These are phyloP conservation scores for Piaya cayana DNA, from an alignment of 2,113 vertebrate species.

Conservation along the genomic window DNA sequence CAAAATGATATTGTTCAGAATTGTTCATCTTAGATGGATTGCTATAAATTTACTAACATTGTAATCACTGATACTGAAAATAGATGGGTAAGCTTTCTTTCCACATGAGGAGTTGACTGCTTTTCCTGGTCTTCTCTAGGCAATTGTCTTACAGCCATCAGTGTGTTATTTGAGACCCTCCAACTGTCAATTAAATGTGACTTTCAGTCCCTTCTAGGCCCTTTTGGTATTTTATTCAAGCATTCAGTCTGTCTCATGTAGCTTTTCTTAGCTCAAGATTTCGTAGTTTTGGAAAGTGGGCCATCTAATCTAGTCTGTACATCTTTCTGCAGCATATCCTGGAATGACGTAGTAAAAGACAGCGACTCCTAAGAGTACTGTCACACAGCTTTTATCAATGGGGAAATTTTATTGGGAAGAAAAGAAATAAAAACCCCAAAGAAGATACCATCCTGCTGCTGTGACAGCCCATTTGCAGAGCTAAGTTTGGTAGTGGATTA, in stretches of 20 bases:
- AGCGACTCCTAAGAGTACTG: background rate
- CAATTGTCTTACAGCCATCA: background rate
- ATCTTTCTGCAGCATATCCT: background rate
- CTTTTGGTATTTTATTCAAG: background rate
- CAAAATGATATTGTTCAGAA: slow-evolving; percentile 24
- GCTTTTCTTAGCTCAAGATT: slow-evolving; percentile 13
- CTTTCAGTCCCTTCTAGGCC: background rate
- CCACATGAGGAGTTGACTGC: slow-evolving; percentile 13
- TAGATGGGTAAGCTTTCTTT: slow-evolving; percentile 8
- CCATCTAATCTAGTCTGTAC: background rate
- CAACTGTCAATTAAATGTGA: slow-evolving; percentile 23
- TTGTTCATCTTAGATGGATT: background rate
- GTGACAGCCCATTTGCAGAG: background rate
- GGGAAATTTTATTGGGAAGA: background rate
- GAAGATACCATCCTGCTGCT: background rate
- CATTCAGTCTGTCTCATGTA: background rate
- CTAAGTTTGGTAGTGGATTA: background rate
- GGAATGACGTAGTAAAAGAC: background rate
- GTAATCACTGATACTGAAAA: slow-evolving; percentile 30
- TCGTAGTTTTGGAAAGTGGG: slow-evolving; percentile 8
- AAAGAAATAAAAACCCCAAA: background rate
- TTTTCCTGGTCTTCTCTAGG: background rate
- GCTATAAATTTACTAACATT: background rate
- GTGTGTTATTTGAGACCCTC: background rate
- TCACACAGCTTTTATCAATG: background rate